These are phyloP conservation scores for Caenorhabditis sp. DNA, from an alignment of 2,888 invertebrate genomes.

Conservation along the genomic window DNA sequence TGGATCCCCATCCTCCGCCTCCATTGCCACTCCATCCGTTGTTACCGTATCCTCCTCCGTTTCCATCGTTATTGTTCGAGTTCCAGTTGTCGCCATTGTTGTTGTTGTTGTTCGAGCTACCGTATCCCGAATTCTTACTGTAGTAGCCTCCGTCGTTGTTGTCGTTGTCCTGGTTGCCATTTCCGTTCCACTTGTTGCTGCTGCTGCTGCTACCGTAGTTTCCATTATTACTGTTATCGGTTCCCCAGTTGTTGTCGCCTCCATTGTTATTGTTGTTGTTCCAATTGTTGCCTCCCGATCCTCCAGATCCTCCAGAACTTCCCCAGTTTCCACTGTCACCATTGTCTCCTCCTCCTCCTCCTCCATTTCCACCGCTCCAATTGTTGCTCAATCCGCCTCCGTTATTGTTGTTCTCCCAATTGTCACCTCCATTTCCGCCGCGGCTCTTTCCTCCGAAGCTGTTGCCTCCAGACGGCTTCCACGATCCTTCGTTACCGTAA, in stretches of 20 bases:
- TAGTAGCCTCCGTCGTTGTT: background rate
- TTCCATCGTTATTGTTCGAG: conserved; percentile 5
- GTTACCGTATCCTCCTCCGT: conserved; percentile 22
- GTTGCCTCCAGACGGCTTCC: too few species aligned
- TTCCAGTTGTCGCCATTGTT: too few species aligned
- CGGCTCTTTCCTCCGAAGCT: too few species aligned
- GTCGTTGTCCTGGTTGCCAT: background rate
- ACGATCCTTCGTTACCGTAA: background rate
- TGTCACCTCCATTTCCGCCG: conserved; percentile 1
- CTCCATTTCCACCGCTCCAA: conserved; percentile 17
- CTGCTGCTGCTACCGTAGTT: too few species aligned
- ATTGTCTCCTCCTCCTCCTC: conserved; percentile 19
- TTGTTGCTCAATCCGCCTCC: background rate
- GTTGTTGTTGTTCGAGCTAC: background rate
- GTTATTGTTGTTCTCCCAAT: background rate
- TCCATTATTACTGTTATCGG: conserved; percentile 4
- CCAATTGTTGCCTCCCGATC: background rate
- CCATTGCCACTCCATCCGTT: conserved; percentile 20
- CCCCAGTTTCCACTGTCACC: conserved; percentile 25
- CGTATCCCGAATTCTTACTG: background rate
- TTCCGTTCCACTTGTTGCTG: conserved; percentile 7
- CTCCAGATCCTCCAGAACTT: background rate
- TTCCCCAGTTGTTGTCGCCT: conserved; percentile 12
- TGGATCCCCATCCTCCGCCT: conserved; percentile 19
- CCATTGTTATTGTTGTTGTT: background rate